These are phyloP conservation scores for Oreohelix idahoensis DNA, from an alignment of 1,140 invertebrate genomes.

Conservation along the genomic window DNA sequence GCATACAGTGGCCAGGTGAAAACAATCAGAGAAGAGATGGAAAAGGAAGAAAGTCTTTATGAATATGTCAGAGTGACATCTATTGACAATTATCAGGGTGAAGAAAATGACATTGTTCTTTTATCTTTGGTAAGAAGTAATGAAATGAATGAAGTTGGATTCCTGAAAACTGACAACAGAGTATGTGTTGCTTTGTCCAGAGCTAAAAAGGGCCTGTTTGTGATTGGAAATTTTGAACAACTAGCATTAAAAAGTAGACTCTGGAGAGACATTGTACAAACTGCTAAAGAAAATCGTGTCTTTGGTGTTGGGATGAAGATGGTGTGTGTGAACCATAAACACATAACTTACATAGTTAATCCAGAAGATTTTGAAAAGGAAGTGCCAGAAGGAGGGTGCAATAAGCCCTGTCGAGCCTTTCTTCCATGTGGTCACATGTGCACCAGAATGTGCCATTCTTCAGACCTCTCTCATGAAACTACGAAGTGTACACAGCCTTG, in stretches of 20 bases:
- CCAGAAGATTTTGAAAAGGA: slow-evolving; percentile 30
- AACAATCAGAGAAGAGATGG: slow-evolving; percentile 48
- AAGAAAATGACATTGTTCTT: slow-evolving; percentile 87
- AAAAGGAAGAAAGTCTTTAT: slow-evolving; percentile 30
- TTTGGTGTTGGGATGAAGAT: slow-evolving; percentile 31
- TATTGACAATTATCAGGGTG: slow-evolving; percentile 83
- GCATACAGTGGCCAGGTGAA: slow-evolving; percentile 71
- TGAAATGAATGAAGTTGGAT: slow-evolving; percentile 81
- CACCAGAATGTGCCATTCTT: slow-evolving; percentile 33
- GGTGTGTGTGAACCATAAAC: slow-evolving; percentile 42
- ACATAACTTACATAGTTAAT: slow-evolving; percentile 11
- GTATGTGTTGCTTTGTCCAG: slow-evolving; percentile 87
- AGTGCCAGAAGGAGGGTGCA: slow-evolving; percentile 43
- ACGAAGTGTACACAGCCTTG: slow-evolving; percentile 6
- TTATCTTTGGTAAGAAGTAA: slow-evolving; percentile 85
- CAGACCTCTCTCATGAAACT: slow-evolving; percentile 24
- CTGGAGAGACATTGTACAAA: slow-evolving; percentile 37
- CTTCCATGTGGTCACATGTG: slow-evolving; percentile 43
- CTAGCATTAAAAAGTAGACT: slow-evolving; percentile 33
- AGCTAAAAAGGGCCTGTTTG: slow-evolving; percentile 82
- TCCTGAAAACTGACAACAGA: slow-evolving; percentile 83
- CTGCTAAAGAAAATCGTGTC: slow-evolving; percentile 18
- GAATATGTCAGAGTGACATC: slow-evolving; percentile 75
- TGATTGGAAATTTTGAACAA: slow-evolving; percentile 80
- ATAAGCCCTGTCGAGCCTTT: slow-evolving; percentile 15